Evolutionary conservation across 2,113 vertebrate genomes (phyloP), one percentile per base, ranked within the genome.

Genomic region (Erythrocercus mccallii): DNA sequence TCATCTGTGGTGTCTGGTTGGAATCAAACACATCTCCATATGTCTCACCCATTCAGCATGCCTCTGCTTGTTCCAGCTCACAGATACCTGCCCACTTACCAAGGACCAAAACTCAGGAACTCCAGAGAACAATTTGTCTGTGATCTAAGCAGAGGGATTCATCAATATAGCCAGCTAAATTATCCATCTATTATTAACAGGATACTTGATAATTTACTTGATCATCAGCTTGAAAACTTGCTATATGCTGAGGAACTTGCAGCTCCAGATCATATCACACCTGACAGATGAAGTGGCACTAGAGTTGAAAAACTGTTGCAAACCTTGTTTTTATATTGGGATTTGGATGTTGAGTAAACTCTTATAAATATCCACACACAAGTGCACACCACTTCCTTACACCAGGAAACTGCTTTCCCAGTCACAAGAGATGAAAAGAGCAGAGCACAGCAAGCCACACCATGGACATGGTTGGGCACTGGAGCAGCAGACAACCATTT

Each of bases 401-500:
- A 30, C 10, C 40, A 56, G 37, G 25, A 15, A 71, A 42, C 14
- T 30, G 24, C 45, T 27, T 54, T 7, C 4, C 9, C 35, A 16
- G 16, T 13, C 44, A 23, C 14, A 53, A 23, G 44, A 40, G 14
- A 13, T 24, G 25, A 44, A 60, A 81, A 69, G 21, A 51, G 47
- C 44, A 40, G 28, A 68, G 5, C 37, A n/a, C 9, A 68, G 74
- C 10, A 38, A 81, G 15, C 13, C 28, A 23, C 3, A 12, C 18
- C 18, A 37, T 0, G 2, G 50, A 24, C 18, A 27, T 2, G 2
- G 44, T 4, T 15, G 7, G 10, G 61, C 60, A 45, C 9, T 73
- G 30, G 31, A 68, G 42, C 20, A 17, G 44, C 31, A 78, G 44
- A 20, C 23, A 62, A 20, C 4, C 25, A 15, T 81, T 62, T 86